A percentile compares a stretch with the other conserved stretches of the same genome.
These are phyloP conservation scores for Drosophila teissieri DNA, from an alignment of 1,140 invertebrate species.

Conservation along the genomic window DNA sequence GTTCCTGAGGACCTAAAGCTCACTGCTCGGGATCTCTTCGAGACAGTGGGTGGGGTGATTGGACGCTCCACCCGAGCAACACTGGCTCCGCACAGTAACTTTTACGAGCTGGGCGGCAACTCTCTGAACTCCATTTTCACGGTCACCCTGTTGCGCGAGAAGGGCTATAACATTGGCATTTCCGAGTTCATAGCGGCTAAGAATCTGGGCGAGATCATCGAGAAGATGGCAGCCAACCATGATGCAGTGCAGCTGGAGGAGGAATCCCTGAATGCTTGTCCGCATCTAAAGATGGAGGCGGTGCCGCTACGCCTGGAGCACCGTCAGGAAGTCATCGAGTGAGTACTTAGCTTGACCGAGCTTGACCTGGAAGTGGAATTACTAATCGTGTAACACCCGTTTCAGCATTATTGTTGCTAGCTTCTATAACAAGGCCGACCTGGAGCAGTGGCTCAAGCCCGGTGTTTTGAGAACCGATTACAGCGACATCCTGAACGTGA, in stretches of 20 bases:
- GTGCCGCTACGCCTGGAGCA: conserved; percentile 87
- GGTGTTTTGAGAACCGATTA: conserved; percentile 89
- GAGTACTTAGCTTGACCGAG: conserved; percentile 52
- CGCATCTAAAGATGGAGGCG: conserved; percentile 85
- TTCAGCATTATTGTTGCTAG: conserved; percentile 92
- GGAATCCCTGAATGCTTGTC: conserved; percentile 64
- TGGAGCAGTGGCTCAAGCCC: conserved; percentile 90
- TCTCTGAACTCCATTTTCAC: conserved; percentile 94
- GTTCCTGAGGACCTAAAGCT: conserved; percentile 86
- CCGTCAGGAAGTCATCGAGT: conserved; percentile 87
- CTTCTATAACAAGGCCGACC: conserved; percentile 93
- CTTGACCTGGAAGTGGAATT: fast-evolving
- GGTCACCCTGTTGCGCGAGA: conserved; percentile 90
- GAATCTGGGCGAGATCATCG: conserved; percentile 88
- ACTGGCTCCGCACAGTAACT: conserved; percentile 88
- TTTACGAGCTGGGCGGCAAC: conserved; percentile 94
- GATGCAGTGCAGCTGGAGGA: conserved; percentile 66
- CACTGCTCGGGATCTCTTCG: conserved; percentile 89
- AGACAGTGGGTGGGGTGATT: conserved; percentile 89
- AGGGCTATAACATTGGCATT: conserved; percentile 91
- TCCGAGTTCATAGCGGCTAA: conserved; percentile 91
- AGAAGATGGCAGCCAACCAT: conserved; percentile 85
- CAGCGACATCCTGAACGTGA: conserved; percentile 86
- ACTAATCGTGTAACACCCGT: conserved; percentile 6
- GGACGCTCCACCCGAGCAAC: conserved; percentile 86